Conservation (phyloP, 1,140 invertebrate species). For the Platyura marginata region DNA sequence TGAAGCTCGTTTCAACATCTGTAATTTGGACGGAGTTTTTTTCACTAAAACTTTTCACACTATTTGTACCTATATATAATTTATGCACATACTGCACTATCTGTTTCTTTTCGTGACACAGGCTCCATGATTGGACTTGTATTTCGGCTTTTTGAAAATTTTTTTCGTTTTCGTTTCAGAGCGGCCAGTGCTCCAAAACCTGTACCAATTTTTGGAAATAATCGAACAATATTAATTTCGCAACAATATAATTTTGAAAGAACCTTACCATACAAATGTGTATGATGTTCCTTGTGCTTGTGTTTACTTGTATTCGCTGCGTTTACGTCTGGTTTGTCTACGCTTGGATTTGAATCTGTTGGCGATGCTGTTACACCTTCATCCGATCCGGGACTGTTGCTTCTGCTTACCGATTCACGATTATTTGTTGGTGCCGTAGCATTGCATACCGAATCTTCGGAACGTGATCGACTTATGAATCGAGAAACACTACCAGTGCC, state of each 20-base stretch:
- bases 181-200: constrained; percentile 41
- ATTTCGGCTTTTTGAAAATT: constrained; percentile 55
- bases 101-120: background rate
- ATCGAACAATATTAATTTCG: background rate
- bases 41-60: too few relatives aligned
- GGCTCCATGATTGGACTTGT: constrained; percentile 31
- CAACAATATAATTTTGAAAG: background rate
- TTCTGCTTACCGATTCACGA: constrained; percentile 13
- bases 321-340: constrained; percentile 13
- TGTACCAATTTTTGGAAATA: too few relatives aligned
- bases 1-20: background rate
- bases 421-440: constrained; percentile 16
- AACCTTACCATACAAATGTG: constrained; percentile 5
- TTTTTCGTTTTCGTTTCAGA: constrained; percentile 55
- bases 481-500: constrained; percentile 41
- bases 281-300: constrained; percentile 9
- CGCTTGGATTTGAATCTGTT: constrained; percentile 28
- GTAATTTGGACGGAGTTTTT: too few relatives aligned
- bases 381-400: constrained; percentile 23
- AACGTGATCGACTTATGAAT: constrained; percentile 52
- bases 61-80: too few relatives aligned
- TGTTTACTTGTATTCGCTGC: constrained; percentile 18
- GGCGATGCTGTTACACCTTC: constrained; percentile 21
- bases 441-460: constrained; percentile 69
- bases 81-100: too few relatives aligned